A percentile compares a stretch with the other conserved stretches of the same genome.
Evolutionary conservation across 2,888 invertebrate species (phyloP).

Genomic region (Tineola bisselliella): DNA sequence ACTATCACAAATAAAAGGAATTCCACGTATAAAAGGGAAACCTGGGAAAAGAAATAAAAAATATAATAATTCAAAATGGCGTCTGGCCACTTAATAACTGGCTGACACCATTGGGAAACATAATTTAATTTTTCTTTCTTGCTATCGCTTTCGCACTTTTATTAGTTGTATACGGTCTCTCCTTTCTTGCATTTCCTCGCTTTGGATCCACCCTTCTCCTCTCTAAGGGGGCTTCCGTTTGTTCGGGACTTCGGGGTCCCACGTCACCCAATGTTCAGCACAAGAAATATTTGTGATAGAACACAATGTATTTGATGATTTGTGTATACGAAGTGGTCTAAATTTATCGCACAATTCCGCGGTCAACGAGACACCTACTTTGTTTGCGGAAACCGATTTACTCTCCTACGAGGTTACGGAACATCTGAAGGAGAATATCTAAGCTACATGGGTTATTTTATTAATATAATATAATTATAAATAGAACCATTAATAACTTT

Average conservation of each 20-base stretch:
- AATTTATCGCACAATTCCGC: constrained; percentile 37
- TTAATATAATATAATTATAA: too few relatives aligned
- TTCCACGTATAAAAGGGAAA: constrained; percentile 55
- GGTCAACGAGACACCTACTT: constrained; percentile 14
- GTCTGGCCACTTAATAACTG: constrained; percentile 69
- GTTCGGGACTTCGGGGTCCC: constrained; percentile 34
- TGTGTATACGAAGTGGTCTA: constrained; percentile 45
- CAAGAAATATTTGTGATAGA: constrained; percentile 60
- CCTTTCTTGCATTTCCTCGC: constrained; percentile 42
- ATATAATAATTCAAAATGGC: constrained; percentile 68
- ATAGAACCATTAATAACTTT: too few relatives aligned
- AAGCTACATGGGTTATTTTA: too few relatives aligned
- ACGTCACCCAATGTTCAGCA: constrained; percentile 57
- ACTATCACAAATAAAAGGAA: constrained; percentile 62
- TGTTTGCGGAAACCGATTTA: neutral
- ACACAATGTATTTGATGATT: constrained; percentile 57
- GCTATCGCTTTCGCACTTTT: constrained; percentile 31
- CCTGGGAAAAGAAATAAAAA: constrained; percentile 57
- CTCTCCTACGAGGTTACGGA: neutral
- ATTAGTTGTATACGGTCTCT: constrained; percentile 28
- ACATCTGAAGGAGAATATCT: too few relatives aligned
- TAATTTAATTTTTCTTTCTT: constrained; percentile 65
- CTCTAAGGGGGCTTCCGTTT: constrained; percentile 40
- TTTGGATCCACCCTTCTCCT: constrained; percentile 30
- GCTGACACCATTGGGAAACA: constrained; percentile 70